Percentiles rank a stretch among this genome's conserved stretches.
These are phyloP conservation scores for Aspidiotus destructor DNA, from an alignment of 2,888 invertebrate species.

Conservation along the genomic window DNA sequence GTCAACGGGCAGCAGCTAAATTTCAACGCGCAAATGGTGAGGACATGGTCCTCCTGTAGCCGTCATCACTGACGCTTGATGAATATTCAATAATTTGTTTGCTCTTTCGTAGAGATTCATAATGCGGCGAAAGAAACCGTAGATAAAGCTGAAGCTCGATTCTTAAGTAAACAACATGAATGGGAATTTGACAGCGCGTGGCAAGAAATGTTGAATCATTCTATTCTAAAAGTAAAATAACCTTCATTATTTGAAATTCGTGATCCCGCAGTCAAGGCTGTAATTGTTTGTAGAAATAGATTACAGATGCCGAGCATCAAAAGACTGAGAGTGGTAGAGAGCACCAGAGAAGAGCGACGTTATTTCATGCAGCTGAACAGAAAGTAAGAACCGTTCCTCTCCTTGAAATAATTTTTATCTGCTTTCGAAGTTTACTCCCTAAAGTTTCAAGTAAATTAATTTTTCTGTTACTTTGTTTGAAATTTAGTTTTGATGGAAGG, in stretches of 20 bases:
- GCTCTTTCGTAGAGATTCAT: slow-evolving; percentile 58
- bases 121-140: slow-evolving; percentile 90
- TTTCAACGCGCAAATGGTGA: slow-evolving; percentile 81
- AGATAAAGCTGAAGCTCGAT: slow-evolving; percentile 75
- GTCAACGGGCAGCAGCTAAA: slow-evolving; percentile 80
- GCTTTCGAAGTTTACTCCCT: no score
- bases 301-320: slow-evolving; percentile 85
- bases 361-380: slow-evolving; percentile 70
- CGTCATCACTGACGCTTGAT: no score
- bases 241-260: no score
- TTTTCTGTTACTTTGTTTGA: no score
- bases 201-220: slow-evolving; percentile 96
- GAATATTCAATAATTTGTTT: no score
- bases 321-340: slow-evolving; percentile 81
- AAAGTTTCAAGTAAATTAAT: no score
- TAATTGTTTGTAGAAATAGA: slow-evolving; percentile 46
- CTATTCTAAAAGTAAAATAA: slow-evolving; percentile 68
- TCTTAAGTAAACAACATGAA: slow-evolving; percentile 60
- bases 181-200: slow-evolving; percentile 91
- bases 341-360: slow-evolving; percentile 67
- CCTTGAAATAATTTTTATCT: no score
- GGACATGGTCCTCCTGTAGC: background rate
- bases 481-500: no score
- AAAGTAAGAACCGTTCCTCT: slow-evolving; percentile 46
- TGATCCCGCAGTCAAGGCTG: no score